These are phyloP conservation scores for Stegastes partitus DNA, from an alignment of 2,113 vertebrate species.

Conservation along the genomic window DNA sequence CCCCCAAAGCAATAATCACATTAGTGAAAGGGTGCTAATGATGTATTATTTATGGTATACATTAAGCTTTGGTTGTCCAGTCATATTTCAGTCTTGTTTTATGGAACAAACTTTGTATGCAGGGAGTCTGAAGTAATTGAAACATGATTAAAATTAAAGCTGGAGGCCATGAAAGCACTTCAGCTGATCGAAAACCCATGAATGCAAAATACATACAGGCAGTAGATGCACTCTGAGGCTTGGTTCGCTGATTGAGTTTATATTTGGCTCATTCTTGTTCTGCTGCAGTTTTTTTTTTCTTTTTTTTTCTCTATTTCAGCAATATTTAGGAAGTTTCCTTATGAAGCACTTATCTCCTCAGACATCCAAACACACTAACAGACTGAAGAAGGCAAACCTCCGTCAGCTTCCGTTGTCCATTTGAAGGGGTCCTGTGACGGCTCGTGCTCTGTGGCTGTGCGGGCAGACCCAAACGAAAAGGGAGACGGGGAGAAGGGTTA, in stretches of 20 bases:
- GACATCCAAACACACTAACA: too few relatives aligned
- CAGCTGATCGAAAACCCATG: conserved; percentile 44
- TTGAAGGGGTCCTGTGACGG: background rate
- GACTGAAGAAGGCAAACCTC: conserved; percentile 30
- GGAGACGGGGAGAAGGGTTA: too few relatives aligned
- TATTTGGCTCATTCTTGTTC: conserved; percentile 44
- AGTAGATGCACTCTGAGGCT: conserved; percentile 25
- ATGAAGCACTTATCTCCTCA: conserved; percentile 62
- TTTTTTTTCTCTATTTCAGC: conserved; percentile 26
- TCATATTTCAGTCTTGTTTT: conserved; percentile 34
- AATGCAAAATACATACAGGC: conserved; percentile 22
- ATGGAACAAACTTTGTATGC: conserved; percentile 34
- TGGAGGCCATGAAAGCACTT: conserved; percentile 49
- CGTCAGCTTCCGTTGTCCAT: conserved; percentile 40
- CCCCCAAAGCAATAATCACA: conserved; percentile 47
- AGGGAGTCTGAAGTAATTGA: conserved; percentile 30
- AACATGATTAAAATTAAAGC: conserved; percentile 50
- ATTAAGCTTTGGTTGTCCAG: conserved; percentile 22
- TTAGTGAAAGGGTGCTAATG: conserved; percentile 28
- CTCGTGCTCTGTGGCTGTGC: too few relatives aligned
- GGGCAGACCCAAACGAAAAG: too few relatives aligned
- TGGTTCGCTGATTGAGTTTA: conserved; percentile 30
- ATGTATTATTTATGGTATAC: conserved; percentile 35
- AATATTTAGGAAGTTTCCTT: conserved; percentile 38
- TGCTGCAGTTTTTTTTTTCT: conserved; percentile 21